These are phyloP conservation scores for Hylaea fasciaria DNA, from an alignment of 2,888 invertebrate genomes.

Conservation along the genomic window DNA sequence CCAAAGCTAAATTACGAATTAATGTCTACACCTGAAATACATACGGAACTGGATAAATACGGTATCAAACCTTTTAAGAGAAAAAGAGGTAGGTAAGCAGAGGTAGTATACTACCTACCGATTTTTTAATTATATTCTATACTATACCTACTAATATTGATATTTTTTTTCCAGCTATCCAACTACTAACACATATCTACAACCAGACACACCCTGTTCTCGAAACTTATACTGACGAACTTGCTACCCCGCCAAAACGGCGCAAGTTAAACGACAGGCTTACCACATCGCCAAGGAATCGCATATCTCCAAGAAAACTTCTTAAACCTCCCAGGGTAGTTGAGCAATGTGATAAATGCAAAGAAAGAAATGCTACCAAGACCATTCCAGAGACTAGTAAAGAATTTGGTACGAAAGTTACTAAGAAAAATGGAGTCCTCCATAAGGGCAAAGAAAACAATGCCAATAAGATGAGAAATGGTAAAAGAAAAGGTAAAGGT, in stretches of 20 bases:
- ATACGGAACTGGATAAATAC: constrained; percentile 85
- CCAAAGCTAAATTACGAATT: constrained; percentile 85
- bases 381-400: constrained; percentile 3
- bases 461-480: constrained; percentile 1
- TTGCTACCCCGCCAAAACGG: constrained; percentile 60
- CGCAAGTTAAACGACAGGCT: constrained; percentile 54
- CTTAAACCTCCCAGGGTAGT: constrained; percentile 40
- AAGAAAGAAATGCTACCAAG: constrained; percentile 7
- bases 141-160: no score
- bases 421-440: constrained; percentile 2
- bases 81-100: constrained; percentile 77
- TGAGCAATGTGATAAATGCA: constrained; percentile 15
- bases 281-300: constrained; percentile 24
- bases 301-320: constrained; percentile 35
- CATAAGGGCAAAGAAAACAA: constrained; percentile 11
- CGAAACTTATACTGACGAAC: constrained; percentile 54
- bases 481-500: constrained; percentile 18
- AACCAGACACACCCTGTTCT: constrained; percentile 88
- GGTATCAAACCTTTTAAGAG: constrained; percentile 88
- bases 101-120: not conserved
- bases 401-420: not conserved
- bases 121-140: no score
- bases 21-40: constrained; percentile 84
- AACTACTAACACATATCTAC: constrained; percentile 87
- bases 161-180: constrained; percentile 75